phyloP scores from a whole-genome alignment of 2,888 invertebrate genomes.

The Margaritifera margaritifera region DNA sequence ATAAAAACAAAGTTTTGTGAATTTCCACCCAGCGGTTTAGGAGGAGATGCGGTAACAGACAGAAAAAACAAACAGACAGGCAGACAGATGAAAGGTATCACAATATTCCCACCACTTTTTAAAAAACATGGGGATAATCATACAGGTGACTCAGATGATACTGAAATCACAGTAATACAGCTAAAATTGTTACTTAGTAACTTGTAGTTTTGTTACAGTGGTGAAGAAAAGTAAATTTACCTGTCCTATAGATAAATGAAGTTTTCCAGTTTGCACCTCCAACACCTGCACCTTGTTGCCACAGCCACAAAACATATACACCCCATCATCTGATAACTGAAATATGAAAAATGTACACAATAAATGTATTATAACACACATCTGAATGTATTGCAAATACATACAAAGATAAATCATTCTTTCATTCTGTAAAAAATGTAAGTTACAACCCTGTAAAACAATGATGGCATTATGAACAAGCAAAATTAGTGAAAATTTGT shows the following conservation, averaged over 20 bases:
- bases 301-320: constrained; percentile 84
- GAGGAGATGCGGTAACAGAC: no score
- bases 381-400: constrained; percentile 26
- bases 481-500: no score
- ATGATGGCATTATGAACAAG: no score
- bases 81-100: background rate
- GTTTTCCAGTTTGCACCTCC: constrained; percentile 80
- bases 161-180: no score
- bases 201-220: background rate
- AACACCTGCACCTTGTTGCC: constrained; percentile 82
- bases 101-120: background rate
- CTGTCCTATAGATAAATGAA: constrained; percentile 68
- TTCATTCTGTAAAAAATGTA: no score
- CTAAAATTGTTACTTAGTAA: no score
- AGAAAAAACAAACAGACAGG: no score
- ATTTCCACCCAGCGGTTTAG: no score
- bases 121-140: background rate
- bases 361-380: constrained; percentile 3
- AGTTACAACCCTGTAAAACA: no score
- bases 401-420: constrained; percentile 28
- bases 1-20: no score
- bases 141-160: no score
- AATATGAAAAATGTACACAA: constrained; percentile 25
- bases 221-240: constrained; percentile 28
- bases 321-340: constrained; percentile 82